Percentiles rank a stretch among this genome's conserved stretches.
Evolutionary conservation across 2,797 vertebrate species (phyloP).

Genomic region (Argentina silus): DNA sequence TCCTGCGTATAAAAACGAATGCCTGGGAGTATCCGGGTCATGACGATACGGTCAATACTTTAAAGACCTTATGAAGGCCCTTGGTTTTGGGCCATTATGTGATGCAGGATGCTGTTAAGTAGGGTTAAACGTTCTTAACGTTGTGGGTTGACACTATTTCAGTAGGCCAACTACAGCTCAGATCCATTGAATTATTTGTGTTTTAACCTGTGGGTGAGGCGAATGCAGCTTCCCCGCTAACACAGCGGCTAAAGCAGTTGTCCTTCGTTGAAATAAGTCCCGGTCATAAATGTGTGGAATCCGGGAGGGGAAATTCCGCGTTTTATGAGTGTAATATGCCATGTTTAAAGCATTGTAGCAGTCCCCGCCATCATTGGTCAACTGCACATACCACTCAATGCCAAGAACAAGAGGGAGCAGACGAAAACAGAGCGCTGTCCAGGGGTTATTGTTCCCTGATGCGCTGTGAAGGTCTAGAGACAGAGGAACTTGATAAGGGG

Average conservation of each 20-base stretch:
- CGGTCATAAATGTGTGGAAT: conserved; percentile 55
- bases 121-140: conserved; percentile 41
- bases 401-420: conserved; percentile 41
- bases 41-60: conserved; percentile 58
- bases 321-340: conserved; percentile 51
- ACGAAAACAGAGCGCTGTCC: conserved; percentile 20
- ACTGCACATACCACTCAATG: conserved; percentile 39
- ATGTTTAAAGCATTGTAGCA: conserved; percentile 32
- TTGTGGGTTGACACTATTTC: conserved; percentile 40
- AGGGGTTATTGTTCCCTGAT: conserved; percentile 59
- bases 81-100: conserved; percentile 48
- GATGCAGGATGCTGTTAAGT: conserved; percentile 58
- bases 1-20: conserved; percentile 50
- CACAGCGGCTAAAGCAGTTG: conserved; percentile 63
- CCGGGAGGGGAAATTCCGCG: conserved; percentile 36
- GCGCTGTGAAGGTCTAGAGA: conserved; percentile 60
- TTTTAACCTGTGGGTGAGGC: conserved; percentile 7
- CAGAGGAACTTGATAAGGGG: conserved; percentile 51
- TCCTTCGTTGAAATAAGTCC: conserved; percentile 43
- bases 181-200: conserved; percentile 50
- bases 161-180: conserved; percentile 14
- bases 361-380: conserved; percentile 32
- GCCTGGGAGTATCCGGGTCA: conserved; percentile 40
- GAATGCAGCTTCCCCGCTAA: neutral
- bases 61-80: conserved; percentile 63